Percentiles rank a stretch among this genome's conserved stretches.
phyloP scores from a whole-genome alignment of 2,797 vertebrate species.

The Arnoldichthys spilopterus region DNA sequence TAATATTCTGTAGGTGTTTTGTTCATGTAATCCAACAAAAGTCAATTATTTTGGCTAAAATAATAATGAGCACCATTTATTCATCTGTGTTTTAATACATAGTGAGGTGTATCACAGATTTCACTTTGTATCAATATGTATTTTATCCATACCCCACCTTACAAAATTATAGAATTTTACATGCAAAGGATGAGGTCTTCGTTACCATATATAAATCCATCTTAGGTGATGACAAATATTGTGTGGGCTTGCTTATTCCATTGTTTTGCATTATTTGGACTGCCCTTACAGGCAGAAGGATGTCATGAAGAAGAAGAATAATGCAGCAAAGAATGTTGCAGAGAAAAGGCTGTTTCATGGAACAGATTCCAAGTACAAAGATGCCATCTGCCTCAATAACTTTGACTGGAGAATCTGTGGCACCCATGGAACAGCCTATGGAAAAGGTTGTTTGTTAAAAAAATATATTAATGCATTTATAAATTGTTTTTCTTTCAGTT shows the following conservation, averaged over 20 bases:
- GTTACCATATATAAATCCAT: no score
- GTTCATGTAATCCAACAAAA: background rate
- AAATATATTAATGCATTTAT: no score
- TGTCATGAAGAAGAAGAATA: constrained; percentile 85
- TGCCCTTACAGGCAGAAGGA: constrained; percentile 83
- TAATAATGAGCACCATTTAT: no score
- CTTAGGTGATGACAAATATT: no score
- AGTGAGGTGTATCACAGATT: background rate
- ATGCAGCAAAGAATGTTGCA: constrained; percentile 60
- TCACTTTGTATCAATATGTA: background rate
- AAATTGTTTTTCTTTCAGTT: no score
- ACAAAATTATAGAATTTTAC: background rate
- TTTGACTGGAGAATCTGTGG: constrained; percentile 94
- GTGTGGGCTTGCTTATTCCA: background rate
- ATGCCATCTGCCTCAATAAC: constrained; percentile 87
- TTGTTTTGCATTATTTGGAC: background rate
- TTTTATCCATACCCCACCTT: no score
- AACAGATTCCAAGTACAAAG: constrained; percentile 72
- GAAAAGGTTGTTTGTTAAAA: constrained; percentile 79
- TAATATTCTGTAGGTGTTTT: no score
- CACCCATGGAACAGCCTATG: constrained; percentile 84
- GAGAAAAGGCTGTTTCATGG: constrained; percentile 90
- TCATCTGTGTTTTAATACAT: no score
- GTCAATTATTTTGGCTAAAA: no score
- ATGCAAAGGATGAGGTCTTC: background rate